Base-by-base conservation (phyloP, 2,797 vertebrate species). In the Aratinga solstitialis region DNA sequence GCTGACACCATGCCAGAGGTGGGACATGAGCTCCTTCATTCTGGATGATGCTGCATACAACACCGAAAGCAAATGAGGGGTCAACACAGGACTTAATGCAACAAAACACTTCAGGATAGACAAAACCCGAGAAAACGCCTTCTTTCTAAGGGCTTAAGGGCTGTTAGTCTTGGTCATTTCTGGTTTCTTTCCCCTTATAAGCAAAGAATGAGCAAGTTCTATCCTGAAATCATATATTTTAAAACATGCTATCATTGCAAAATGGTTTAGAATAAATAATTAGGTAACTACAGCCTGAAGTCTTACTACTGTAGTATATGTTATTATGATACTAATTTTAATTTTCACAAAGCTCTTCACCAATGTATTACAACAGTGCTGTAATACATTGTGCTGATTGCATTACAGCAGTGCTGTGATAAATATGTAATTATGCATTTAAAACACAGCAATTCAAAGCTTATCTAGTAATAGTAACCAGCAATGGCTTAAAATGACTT, bases 1-100 rank as follows among this genome's bases (percentile, higher is more conserved):
- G 62, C 56, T 63, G 48, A 59, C 32, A 45, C 34, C 0, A 0
- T 4, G 5, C 45, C 77, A 56, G 56, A 0, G 0, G 36, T 43
- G 62, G 48, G 76, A 84, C 1, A 48, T 0, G 11, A n/a, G 45
- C 21, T 81, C 74, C 58, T 36, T 36, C 56, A 36, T 59, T 24
- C n/a, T 15, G 21, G 38, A 63, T 7, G 47, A 29, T 30, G 32
- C 38, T 42, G 32, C 72, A 30, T 1, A 21, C 15, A 58, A 81
- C 36, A 89, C 18, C 2, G 1, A 81, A 75, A 89, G 67, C 32
- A 87, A 87, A 81, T 0, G 0, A 80, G 43, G 36, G 23, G 13
- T 23, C 50, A 62, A 34, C 8, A 5, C 15, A 24, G n/a, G 30
- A 65, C 67, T 71, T 68, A 61, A 81, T 32, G 84, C 0, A 6